Conservation (phyloP, 1,140 invertebrate genomes). For the Magallana ariakensis region DNA sequence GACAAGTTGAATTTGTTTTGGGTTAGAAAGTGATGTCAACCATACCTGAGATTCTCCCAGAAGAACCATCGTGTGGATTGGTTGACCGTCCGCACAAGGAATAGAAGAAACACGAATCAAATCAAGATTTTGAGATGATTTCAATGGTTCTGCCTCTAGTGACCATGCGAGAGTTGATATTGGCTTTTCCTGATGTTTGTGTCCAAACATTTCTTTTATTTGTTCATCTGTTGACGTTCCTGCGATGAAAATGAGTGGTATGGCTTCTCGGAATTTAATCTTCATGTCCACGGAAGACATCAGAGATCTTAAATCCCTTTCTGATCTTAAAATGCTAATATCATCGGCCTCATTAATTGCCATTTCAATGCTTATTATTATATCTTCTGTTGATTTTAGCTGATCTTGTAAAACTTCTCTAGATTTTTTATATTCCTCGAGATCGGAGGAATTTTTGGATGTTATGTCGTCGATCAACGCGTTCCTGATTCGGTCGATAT, state of each 20-base stretch:
- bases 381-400: constrained; percentile 29
- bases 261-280: constrained; percentile 28
- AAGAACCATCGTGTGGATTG: constrained; percentile 48
- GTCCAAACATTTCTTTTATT: constrained; percentile 45
- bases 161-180: constrained; percentile 19
- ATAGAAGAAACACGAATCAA: constrained; percentile 35
- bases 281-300: constrained; percentile 35
- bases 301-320: constrained; percentile 19
- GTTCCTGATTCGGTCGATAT: constrained; percentile 42
- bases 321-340: constrained; percentile 35
- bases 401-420: constrained; percentile 34
- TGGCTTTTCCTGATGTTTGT: constrained; percentile 42
- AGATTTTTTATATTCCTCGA: constrained; percentile 12
- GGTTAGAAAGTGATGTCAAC: constrained; percentile 45
- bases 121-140: constrained; percentile 38
- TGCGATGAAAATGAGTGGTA: constrained; percentile 33
- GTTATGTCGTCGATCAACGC: constrained; percentile 24
- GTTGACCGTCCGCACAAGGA: constrained; percentile 33
- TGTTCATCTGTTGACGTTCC: constrained; percentile 46
- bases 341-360: constrained; percentile 47
- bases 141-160: constrained; percentile 26
- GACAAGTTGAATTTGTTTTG: constrained; percentile 44
- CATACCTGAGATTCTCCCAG: constrained; percentile 39
- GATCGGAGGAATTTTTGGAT: constrained; percentile 21
- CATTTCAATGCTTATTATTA: constrained; percentile 35